These are phyloP conservation scores for Panagrolaimus sp. DNA, from an alignment of 1,140 invertebrate genomes.

Conservation along the genomic window DNA sequence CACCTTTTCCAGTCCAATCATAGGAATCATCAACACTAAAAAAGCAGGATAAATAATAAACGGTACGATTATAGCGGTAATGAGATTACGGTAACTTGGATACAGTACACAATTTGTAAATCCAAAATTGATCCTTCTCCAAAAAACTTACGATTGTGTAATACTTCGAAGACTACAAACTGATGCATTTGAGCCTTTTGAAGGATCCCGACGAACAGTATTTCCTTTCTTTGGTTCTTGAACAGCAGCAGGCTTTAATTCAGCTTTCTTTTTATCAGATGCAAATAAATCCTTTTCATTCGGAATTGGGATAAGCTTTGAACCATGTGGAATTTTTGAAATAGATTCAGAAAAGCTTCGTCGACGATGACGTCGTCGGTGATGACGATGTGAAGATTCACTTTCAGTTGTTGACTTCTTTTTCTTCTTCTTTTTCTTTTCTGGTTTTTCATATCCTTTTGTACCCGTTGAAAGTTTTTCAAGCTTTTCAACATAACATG, in stretches of 20 bases:
- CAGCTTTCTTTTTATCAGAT: constrained; percentile 1
- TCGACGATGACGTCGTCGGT: not conserved
- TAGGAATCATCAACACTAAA: not conserved
- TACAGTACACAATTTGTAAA: no score
- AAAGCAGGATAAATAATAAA: no score
- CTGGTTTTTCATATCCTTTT: not conserved
- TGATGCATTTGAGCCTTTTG: not conserved
- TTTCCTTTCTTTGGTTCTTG: no score
- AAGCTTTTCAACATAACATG: constrained; percentile 15
- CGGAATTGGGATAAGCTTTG: constrained; percentile 7
- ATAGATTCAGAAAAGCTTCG: not conserved
- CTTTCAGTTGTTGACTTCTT: not conserved
- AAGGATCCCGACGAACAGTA: no score
- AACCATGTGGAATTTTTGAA: not conserved
- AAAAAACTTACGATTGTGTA: constrained; percentile 8
- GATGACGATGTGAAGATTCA: not conserved
- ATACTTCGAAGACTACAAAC: constrained; percentile 4
- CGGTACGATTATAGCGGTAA: no score
- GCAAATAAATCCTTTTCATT: constrained; percentile 8
- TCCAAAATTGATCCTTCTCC: no score
- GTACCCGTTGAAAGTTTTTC: not conserved
- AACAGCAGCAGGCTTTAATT: not conserved
- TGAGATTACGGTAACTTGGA: no score
- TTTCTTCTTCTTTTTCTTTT: not conserved
- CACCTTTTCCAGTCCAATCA: not conserved